Evolutionary conservation across 64 coral and sea anemone genomes (phyloP), one percentile per base, ranked within the genome.

Genomic region (Trachythela sp.): DNA sequence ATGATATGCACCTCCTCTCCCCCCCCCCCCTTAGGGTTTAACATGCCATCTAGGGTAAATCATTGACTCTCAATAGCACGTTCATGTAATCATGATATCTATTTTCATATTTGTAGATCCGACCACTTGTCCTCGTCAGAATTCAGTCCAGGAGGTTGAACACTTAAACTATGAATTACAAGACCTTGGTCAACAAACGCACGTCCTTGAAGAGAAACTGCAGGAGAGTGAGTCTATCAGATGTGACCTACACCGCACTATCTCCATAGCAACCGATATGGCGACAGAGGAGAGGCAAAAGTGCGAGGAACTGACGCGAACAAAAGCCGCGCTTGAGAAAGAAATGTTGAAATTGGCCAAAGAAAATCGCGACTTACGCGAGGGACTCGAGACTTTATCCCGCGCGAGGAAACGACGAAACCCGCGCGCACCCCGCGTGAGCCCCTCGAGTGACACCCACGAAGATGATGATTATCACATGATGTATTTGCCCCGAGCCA

Each of bases 221-320:
- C 33, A 80, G 27, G 75, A 80, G 37, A 80, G 75, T 29, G 75
- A 80, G 75, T n/a, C 75, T 80, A 80, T 80, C 26, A 10, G 75
- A 15, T 37, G 75, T 29, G 75, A 80, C 20, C 30, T 80, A 10
- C 75, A 80, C 20, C 75, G 75, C 11, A 80, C 75, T 4, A 80
- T 80, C 37, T 35, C 75, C 75, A 80, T 80, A 80, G 75, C 75
- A 38, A 80, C 75, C 20, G 75, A 80, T 80, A 80, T 80, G 75
- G 75, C 75, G 75, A 80, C 75, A 80, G 75, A 80, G 30, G 75
- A 80, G 75, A 30, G 75, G 75, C 75, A 80, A 80, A 80, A 80
- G 75, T 80, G 75, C 75, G 75, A 35, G 13, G 75, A 80, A 37
- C 75, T 80, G 75, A 80, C 37, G 75, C 33, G 37, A 80, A 39